phyloP scores from a whole-genome alignment of 1,140 invertebrate genomes.

The Drosophila lacteicornis region DNA sequence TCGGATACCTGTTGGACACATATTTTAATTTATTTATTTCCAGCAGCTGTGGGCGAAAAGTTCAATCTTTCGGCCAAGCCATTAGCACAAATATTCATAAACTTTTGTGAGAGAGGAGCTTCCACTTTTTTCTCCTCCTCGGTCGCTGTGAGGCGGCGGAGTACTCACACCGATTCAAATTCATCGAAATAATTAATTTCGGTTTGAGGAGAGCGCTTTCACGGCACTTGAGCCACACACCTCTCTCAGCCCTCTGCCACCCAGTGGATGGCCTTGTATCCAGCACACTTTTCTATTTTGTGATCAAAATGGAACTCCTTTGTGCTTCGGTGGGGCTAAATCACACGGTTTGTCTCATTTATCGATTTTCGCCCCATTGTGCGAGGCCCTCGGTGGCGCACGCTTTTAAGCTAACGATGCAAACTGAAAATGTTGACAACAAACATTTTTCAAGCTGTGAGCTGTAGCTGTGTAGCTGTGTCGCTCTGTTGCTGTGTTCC shows the following conservation, averaged over 20 bases:
- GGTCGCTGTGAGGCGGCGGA: too few relatives aligned
- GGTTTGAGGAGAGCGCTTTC: conserved; percentile 36
- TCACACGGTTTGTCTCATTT: conserved; percentile 76
- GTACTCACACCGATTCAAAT: conserved; percentile 24
- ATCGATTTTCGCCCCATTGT: conserved; percentile 79
- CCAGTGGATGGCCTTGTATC: conserved; percentile 39
- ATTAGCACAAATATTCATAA: conserved; percentile 54
- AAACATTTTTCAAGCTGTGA: conserved; percentile 83
- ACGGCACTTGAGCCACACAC: conserved; percentile 40
- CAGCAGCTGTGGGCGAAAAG: conserved; percentile 46
- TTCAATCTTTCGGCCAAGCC: conserved; percentile 41
- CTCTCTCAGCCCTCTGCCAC: background rate
- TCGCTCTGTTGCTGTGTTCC: conserved; percentile 38
- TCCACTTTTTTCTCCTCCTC: conserved; percentile 6
- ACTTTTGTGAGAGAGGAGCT: conserved; percentile 39
- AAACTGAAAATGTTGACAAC: conserved; percentile 84
- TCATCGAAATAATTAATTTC: conserved; percentile 55
- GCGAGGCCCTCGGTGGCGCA: conserved; percentile 39
- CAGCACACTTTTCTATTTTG: conserved; percentile 49
- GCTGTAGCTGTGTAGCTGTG: conserved; percentile 30
- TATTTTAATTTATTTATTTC: conserved; percentile 53
- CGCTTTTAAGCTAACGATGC: conserved; percentile 83
- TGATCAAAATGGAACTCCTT: conserved; percentile 65
- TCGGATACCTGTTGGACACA: conserved; percentile 49
- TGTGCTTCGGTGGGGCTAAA: conserved; percentile 59